Conservation (phyloP, 2,888 invertebrate genomes). For the Lissonota sp. region DNA sequence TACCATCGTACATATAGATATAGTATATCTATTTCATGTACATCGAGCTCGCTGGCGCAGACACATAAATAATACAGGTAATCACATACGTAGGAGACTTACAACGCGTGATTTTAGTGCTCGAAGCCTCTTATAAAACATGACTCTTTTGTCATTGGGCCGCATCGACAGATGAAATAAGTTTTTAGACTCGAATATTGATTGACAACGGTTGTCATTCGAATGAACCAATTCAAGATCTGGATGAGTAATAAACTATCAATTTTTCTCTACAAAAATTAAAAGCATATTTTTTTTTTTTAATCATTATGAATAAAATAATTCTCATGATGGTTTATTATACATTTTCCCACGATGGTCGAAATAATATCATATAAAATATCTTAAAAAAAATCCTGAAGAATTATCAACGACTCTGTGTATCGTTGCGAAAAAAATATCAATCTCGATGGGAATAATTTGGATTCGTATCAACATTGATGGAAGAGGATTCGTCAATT, state of each 20-base stretch:
- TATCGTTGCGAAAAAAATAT: neutral
- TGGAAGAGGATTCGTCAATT: neutral
- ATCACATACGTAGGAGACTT: neutral
- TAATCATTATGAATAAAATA: too few relatives aligned
- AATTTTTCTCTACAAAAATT: too few relatives aligned
- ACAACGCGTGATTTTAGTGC: neutral
- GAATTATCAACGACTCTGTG: neutral
- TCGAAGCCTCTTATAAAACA: neutral
- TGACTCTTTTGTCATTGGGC: neutral
- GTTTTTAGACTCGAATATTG: too few relatives aligned
- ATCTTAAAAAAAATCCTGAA: neutral
- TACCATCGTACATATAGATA: neutral
- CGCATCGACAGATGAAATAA: neutral
- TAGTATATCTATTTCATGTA: neutral
- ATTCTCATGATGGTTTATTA: too few relatives aligned
- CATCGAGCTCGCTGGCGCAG: neutral
- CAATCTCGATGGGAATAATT: neutral
- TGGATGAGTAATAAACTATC: too few relatives aligned
- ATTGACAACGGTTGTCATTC: too few relatives aligned
- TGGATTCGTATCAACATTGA: neutral
- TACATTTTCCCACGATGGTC: too few relatives aligned
- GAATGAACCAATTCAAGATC: too few relatives aligned
- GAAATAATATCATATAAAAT: neutral
- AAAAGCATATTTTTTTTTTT: too few relatives aligned
- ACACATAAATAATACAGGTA: neutral